Percentiles rank a stretch among this genome's conserved stretches.
phyloP scores from a whole-genome alignment of 2,113 vertebrate genomes.

The Collichthys lucidus region DNA sequence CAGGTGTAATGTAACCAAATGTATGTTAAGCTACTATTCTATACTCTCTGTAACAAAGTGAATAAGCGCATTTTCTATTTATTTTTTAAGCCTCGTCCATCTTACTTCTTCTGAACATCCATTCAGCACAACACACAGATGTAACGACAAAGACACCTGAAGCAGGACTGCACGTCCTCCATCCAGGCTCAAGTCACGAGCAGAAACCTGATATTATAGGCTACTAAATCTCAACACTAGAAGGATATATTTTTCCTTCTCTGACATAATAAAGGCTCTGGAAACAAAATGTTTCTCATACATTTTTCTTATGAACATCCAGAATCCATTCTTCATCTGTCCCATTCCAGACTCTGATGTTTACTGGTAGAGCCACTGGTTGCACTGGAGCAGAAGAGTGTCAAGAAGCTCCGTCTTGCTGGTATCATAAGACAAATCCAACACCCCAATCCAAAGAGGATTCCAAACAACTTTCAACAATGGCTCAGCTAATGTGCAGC shows the following conservation, averaged over 20 bases:
- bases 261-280: background rate
- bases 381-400: background rate
- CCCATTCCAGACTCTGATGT: background rate
- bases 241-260: background rate
- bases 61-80: background rate
- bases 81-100: background rate
- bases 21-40: background rate
- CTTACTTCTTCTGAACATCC: background rate
- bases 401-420: slow-evolving; percentile 9
- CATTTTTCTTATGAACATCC: background rate
- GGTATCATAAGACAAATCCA: background rate
- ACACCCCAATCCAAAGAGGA: background rate
- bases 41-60: background rate
- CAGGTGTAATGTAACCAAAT: too few species aligned
- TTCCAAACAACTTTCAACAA: slow-evolving; percentile 9
- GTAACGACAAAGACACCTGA: slow-evolving; percentile 2
- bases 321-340: background rate
- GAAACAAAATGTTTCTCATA: background rate
- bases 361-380: slow-evolving; percentile 7
- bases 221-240: background rate
- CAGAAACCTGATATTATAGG: background rate
- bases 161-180: slow-evolving; percentile 1
- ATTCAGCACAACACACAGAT: slow-evolving; percentile 9
- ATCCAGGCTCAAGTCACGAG: slow-evolving; percentile 8
- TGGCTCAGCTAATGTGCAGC: slow-evolving; percentile 46